phyloP scores from a whole-genome alignment of 2,888 invertebrate genomes.

The Tetranychus truncatus region DNA sequence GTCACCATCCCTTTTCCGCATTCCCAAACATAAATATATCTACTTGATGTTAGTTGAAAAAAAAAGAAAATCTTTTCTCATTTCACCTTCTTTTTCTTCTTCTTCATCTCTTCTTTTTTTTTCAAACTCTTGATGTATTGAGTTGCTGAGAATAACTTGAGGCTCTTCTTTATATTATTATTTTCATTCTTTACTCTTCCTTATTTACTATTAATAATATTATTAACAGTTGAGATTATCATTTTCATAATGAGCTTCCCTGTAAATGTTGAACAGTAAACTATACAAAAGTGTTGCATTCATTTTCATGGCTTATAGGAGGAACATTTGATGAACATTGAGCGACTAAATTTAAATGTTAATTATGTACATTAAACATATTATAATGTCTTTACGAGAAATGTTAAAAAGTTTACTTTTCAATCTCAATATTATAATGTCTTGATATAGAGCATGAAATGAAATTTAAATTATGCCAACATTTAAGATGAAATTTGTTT shows the following conservation, averaged over 20 bases:
- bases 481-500: no score
- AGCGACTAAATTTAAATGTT: no score
- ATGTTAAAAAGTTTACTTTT: no score
- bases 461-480: no score
- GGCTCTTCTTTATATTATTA: neutral
- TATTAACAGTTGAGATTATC: neutral
- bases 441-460: no score
- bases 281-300: no score
- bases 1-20: neutral
- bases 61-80: neutral
- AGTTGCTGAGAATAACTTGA: neutral
- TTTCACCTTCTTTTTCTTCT: neutral
- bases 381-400: no score
- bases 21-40: neutral
- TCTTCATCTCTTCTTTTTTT: neutral
- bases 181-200: neutral
- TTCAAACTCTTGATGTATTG: no score
- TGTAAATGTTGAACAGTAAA: neutral
- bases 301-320: no score
- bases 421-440: no score
- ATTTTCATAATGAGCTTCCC: neutral
- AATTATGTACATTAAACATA: no score
- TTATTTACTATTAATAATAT: neutral
- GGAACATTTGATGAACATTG: no score
- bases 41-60: neutral